A percentile compares a stretch with the other conserved stretches of the same genome.
Evolutionary conservation across 1,140 invertebrate species (phyloP).

Genomic region (Aphidius gifuensis): DNA sequence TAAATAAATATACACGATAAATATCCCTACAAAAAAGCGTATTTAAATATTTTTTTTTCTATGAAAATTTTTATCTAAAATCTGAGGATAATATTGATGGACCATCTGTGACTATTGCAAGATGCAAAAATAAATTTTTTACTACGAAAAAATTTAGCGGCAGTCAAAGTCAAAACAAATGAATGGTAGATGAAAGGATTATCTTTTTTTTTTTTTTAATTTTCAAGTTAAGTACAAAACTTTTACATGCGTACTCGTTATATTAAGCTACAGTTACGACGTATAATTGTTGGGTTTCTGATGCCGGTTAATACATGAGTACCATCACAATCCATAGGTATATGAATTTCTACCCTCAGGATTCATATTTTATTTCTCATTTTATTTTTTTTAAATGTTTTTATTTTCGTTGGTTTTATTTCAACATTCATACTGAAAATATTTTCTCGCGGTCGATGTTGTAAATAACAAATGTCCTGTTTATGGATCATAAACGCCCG

Average conservation of each 20-base stretch:
- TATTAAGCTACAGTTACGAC: conserved; percentile 40
- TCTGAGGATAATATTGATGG: neutral
- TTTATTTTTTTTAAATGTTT: conserved; percentile 1
- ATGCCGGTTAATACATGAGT: conserved; percentile 13
- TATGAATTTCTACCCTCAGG: neutral
- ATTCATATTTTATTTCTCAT: neutral
- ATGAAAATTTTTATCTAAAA: neutral
- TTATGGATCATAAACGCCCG: conserved; percentile 46
- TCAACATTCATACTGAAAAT: conserved; percentile 3
- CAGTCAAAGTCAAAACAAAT: neutral
- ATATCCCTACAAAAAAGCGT: no score
- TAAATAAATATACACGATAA: no score
- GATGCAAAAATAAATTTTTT: neutral
- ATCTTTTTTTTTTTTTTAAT: neutral
- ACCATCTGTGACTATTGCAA: neutral
- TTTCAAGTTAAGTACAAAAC: conserved; percentile 6
- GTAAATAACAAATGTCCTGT: conserved; percentile 45
- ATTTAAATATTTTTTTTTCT: no score
- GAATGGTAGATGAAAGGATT: neutral
- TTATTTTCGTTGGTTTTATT: conserved; percentile 4
- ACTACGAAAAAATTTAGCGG: neutral
- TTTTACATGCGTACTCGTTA: conserved; percentile 26
- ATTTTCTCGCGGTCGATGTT: conserved; percentile 31
- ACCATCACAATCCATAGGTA: no score
- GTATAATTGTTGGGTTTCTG: conserved; percentile 40